Evolutionary conservation across 2,888 invertebrate genomes (phyloP).

Genomic region (Hirtodrosophila duncani): DNA sequence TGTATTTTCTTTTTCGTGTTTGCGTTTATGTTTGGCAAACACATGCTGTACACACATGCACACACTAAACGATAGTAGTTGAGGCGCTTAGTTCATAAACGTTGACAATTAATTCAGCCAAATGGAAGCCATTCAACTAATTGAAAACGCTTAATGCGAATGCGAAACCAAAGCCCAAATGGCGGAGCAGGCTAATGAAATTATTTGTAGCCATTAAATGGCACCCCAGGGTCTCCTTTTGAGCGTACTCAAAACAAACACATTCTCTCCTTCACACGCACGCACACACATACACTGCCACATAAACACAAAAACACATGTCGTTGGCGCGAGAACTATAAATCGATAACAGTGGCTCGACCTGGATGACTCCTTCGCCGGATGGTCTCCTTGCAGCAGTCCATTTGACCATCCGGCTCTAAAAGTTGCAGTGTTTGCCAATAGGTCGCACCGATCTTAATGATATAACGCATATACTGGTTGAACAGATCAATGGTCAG

Average conservation of each 20-base stretch:
- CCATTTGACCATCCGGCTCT: not conserved
- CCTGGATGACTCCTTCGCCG: too few relatives aligned
- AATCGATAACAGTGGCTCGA: too few relatives aligned
- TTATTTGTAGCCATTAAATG: constrained; percentile 61
- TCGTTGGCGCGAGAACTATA: too few relatives aligned
- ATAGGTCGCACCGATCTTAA: not conserved
- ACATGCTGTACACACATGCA: not conserved
- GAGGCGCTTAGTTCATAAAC: constrained; percentile 66
- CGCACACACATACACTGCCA: constrained; percentile 1
- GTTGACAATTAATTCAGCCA: constrained; percentile 67
- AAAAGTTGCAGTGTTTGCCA: constrained; percentile 3
- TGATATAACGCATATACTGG: constrained; percentile 36
- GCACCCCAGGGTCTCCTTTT: constrained; percentile 52
- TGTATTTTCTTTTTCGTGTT: constrained; percentile 12
- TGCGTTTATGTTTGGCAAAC: not conserved
- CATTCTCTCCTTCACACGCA: not conserved
- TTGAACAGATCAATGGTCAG: constrained; percentile 47
- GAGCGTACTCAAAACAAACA: too few relatives aligned
- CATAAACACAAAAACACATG: not conserved
- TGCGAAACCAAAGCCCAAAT: constrained; percentile 41
- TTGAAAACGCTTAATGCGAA: constrained; percentile 64
- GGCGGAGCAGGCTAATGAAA: constrained; percentile 49
- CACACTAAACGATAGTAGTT: constrained; percentile 16
- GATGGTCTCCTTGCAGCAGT: too few relatives aligned
- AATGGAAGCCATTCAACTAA: constrained; percentile 64